These are phyloP conservation scores for Hypercompe scribonia DNA, from an alignment of 2,888 invertebrate genomes.

Conservation along the genomic window DNA sequence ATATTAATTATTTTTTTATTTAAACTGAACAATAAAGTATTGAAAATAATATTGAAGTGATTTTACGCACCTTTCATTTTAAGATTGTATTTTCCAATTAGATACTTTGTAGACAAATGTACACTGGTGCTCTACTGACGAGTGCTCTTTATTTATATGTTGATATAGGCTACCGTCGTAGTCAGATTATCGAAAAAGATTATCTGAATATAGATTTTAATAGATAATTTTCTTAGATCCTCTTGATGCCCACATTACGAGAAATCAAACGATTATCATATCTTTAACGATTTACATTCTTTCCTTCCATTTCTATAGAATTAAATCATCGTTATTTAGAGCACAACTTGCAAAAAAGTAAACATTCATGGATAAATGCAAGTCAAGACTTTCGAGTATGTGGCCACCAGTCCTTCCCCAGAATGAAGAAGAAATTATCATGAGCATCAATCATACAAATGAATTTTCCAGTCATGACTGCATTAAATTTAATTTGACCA, in stretches of 20 bases:
- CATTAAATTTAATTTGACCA: too few relatives aligned
- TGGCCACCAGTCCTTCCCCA: too few relatives aligned
- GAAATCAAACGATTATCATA: constrained; percentile 1
- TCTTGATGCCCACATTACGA: neutral
- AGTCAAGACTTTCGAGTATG: too few relatives aligned
- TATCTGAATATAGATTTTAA: constrained; percentile 31
- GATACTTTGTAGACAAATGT: constrained; percentile 7
- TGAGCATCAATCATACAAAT: too few relatives aligned
- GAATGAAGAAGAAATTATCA: too few relatives aligned
- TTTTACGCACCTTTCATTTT: constrained; percentile 32
- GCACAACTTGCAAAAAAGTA: too few relatives aligned
- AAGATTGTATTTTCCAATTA: neutral
- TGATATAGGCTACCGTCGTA: constrained; percentile 5
- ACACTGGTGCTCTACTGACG: constrained; percentile 19
- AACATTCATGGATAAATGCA: too few relatives aligned
- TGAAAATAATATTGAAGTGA: neutral
- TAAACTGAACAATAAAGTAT: too few relatives aligned
- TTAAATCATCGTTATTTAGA: neutral
- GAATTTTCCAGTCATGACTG: too few relatives aligned
- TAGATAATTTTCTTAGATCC: constrained; percentile 27
- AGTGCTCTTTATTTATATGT: constrained; percentile 37
- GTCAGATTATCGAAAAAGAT: constrained; percentile 28
- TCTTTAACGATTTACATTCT: neutral
- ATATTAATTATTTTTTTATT: too few relatives aligned
- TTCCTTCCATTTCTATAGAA: neutral